phyloP scores from a whole-genome alignment of 2,888 invertebrate genomes.

The Cyaniris semiargus region DNA sequence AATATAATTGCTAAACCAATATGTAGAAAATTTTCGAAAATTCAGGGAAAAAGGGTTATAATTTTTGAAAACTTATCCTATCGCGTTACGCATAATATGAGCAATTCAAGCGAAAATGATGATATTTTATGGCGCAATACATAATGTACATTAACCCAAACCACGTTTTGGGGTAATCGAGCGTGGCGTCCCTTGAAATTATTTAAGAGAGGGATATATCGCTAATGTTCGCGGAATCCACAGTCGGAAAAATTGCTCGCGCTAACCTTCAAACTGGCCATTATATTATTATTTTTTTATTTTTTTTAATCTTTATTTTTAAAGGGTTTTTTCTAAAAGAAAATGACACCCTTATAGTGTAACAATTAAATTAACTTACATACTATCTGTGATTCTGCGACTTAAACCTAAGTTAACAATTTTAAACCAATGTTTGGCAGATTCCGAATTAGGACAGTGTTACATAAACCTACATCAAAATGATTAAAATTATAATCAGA shows the following conservation, averaged over 20 bases:
- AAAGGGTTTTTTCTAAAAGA: not conserved
- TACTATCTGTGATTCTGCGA: not conserved
- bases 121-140: constrained; percentile 13
- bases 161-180: constrained; percentile 13
- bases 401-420: not conserved
- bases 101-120: constrained; percentile 1
- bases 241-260: not conserved
- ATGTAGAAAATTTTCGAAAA: not conserved
- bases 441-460: not conserved
- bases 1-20: too few species aligned
- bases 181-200: constrained; percentile 19
- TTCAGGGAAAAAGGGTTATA: not conserved
- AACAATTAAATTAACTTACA: not conserved
- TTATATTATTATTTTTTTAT: too few species aligned
- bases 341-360: not conserved
- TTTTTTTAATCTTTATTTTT: not conserved
- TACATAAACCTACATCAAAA: not conserved
- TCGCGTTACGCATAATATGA: not conserved
- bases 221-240: not conserved
- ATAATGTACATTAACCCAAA: constrained; percentile 25
- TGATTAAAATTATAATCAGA: not conserved
- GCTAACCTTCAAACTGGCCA: not conserved
- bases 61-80: not conserved
- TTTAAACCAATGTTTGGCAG: not conserved
- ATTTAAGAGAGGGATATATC: constrained; percentile 4